Conservation (phyloP, 92 coral and sea anemone genomes). For the Phenganax stokvisi region DNA sequence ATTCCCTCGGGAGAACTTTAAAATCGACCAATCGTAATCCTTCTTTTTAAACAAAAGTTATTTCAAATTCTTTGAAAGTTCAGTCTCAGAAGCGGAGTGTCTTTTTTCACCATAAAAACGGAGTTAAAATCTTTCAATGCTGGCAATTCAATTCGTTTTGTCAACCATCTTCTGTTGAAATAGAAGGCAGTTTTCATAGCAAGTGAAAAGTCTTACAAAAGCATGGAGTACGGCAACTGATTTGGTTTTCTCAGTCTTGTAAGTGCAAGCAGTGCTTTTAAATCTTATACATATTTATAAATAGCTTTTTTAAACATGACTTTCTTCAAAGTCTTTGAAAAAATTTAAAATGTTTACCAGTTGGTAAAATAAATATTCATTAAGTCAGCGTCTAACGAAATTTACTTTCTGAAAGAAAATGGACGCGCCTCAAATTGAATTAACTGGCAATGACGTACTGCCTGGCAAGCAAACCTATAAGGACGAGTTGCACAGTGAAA, state of each 20-base stretch:
- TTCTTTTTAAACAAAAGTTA: slow-evolving; percentile 13
- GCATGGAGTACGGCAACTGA: neutral
- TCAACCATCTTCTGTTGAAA: neutral
- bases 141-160: slow-evolving; percentile 14
- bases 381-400: neutral
- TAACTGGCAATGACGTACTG: neutral
- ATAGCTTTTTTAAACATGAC: neutral
- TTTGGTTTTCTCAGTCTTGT: slow-evolving; percentile 1
- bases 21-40: slow-evolving; percentile 23
- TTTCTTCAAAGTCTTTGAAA: neutral
- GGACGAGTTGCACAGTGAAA: slow-evolving; percentile 7
- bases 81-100: neutral
- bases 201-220: neutral
- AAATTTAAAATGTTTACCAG: neutral
- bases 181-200: neutral
- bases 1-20: neutral
- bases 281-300: neutral
- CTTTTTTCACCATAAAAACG: slow-evolving; percentile 1
- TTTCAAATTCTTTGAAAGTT: slow-evolving; percentile 33
- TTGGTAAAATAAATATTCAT: neutral
- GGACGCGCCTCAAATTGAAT: neutral
- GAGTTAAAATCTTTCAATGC: slow-evolving; percentile 4
- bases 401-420: neutral
- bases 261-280: slow-evolving; percentile 4
- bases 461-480: neutral